A percentile compares a stretch with the other conserved stretches of the same genome.
Conservation (phyloP, 2,797 vertebrate species). For the Rhinophrynus dorsalis region DNA sequence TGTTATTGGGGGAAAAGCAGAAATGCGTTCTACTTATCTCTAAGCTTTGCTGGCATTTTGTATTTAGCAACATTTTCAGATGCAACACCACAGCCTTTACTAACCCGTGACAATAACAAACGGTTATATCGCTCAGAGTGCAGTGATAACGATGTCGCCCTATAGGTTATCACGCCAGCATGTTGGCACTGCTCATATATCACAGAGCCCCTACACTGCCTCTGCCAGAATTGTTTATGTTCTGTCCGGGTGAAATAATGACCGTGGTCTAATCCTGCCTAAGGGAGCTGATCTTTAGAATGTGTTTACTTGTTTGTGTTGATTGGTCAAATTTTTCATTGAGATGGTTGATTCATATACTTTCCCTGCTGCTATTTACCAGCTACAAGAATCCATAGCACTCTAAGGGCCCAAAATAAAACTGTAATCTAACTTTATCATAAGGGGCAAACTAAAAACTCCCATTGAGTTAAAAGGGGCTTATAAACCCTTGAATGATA, state of each 20-base stretch:
- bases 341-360: conserved; percentile 59
- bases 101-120: conserved; percentile 61
- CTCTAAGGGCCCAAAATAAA: too few relatives aligned
- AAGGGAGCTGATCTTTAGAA: conserved; percentile 63
- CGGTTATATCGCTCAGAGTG: conserved; percentile 61
- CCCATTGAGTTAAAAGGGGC: too few relatives aligned
- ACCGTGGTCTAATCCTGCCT: conserved; percentile 62
- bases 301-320: conserved; percentile 46
- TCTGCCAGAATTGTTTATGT: conserved; percentile 68
- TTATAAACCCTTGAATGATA: too few relatives aligned
- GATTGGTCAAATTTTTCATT: conserved; percentile 65
- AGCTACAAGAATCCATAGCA: too few relatives aligned
- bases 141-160: conserved; percentile 66
- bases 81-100: not conserved
- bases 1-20: not conserved
- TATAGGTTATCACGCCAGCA: conserved; percentile 65
- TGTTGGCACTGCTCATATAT: conserved; percentile 63
- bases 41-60: not conserved
- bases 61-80: not conserved
- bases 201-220: conserved; percentile 58
- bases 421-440: too few relatives aligned
- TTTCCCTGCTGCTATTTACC: conserved; percentile 62
- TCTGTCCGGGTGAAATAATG: conserved; percentile 66
- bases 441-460: too few relatives aligned
- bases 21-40: not conserved